phyloP scores from a whole-genome alignment of 2,888 invertebrate species.

The Sphaerophoria taeniata region DNA sequence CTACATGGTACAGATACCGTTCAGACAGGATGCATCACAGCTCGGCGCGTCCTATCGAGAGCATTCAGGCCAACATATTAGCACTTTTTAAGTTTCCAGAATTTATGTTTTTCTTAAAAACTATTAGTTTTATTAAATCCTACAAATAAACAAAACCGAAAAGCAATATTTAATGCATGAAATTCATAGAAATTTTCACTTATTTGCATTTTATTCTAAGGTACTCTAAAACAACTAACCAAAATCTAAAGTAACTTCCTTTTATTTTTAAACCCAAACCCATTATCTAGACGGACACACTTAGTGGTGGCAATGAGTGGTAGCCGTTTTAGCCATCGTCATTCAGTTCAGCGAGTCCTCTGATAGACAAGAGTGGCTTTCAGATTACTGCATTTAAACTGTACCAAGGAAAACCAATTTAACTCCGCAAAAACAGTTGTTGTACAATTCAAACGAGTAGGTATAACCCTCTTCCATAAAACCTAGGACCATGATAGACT shows the following conservation, averaged over 20 bases:
- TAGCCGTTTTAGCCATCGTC: not conserved
- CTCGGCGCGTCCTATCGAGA: too few relatives aligned
- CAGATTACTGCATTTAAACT: conserved; percentile 45
- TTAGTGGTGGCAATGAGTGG: not conserved
- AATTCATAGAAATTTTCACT: too few relatives aligned
- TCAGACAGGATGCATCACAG: too few relatives aligned
- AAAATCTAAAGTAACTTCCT: not conserved
- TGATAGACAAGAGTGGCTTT: conserved; percentile 24
- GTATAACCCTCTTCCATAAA: not conserved
- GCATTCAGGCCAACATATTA: too few relatives aligned
- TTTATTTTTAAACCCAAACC: conserved; percentile 15
- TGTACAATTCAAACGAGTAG: not conserved
- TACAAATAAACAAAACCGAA: too few relatives aligned
- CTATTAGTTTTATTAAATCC: too few relatives aligned
- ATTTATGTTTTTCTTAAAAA: too few relatives aligned
- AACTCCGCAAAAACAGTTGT: conserved; percentile 11
- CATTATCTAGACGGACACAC: conserved; percentile 36
- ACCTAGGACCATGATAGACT: not conserved
- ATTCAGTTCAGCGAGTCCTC: conserved; percentile 28
- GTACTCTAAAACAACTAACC: too few relatives aligned
- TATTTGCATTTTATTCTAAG: too few relatives aligned
- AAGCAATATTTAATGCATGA: too few relatives aligned
- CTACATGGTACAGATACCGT: too few relatives aligned
- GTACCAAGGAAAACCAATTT: conserved; percentile 21
- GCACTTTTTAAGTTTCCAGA: too few relatives aligned